Evolutionary conservation across 2,888 invertebrate species (phyloP), one percentile per base, ranked within the genome.

Genomic region (Phengaris alcon): DNA sequence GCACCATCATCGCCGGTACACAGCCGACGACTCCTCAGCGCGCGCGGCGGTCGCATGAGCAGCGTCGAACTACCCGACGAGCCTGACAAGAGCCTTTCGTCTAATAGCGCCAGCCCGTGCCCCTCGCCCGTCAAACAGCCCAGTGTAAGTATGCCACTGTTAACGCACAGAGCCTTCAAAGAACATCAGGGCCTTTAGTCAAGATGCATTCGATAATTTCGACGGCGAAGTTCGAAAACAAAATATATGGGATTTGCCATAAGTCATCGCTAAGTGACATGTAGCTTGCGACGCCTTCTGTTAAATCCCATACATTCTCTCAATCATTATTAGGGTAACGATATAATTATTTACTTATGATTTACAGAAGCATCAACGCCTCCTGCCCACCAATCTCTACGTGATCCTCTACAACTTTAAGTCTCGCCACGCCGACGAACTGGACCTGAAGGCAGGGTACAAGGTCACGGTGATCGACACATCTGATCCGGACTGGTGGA

Each of bases 401-500:
- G 98, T 99, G 77, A 97, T 98, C 73, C 94, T 99, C 68, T 99
- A 98, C 94, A 98, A 98, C 93, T 99, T 99, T 90, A 97, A 98
- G 85, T 97, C 98, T 0, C 95, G 98, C 76, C 98, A 98, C 89
- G 96, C 97, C 75, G 99, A 98, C 87, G 99, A 99, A 87, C 92
- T 99, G 82, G 98, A 99, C 86, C 94, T 99, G 55, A 98, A 98
- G 93, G 97, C 98, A 44, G 98, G 98, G 4, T 97, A 97, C 90
- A 95, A 95, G 85, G 97, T 99, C 75, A 98, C 97, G 12, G 98
- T 98, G 76, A 97, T 98, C 80, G 99, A 99, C 87, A 98, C 97
- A 70, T 96, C 98, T 0, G 98, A 99, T 89, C 97, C 97, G 12
- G 98, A 98, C 85, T 99, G 98, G 99, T 99, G 98, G 98, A 98